Conservation (phyloP, 2,888 invertebrate genomes). For the Synergus itoensis region DNA sequence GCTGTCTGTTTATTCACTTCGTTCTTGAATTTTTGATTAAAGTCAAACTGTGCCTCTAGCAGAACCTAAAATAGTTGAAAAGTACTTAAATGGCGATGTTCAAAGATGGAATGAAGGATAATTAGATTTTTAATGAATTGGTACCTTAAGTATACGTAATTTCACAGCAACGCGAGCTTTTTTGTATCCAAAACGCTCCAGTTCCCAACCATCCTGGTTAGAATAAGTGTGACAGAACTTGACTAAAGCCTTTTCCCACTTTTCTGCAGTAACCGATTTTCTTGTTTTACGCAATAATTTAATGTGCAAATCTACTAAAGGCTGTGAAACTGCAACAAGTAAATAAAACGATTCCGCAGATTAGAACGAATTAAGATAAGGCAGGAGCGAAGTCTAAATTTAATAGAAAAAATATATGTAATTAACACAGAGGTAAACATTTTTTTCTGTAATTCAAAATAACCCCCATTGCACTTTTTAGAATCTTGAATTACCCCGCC, state of each 20-base stretch:
- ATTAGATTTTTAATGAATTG: constrained; percentile 5
- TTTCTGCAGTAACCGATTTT: constrained; percentile 89
- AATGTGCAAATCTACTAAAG: constrained; percentile 92
- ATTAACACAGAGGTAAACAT: background rate
- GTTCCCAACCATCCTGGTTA: constrained; percentile 96
- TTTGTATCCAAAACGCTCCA: constrained; percentile 97
- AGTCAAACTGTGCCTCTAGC: constrained; percentile 96
- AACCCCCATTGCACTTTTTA: too few relatives aligned
- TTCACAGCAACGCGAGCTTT: constrained; percentile 93
- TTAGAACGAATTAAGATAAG: too few relatives aligned
- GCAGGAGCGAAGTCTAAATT: background rate
- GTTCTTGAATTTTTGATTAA: constrained; percentile 94
- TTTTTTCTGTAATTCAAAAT: too few relatives aligned
- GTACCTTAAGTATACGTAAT: constrained; percentile 92
- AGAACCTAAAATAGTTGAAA: constrained; percentile 83
- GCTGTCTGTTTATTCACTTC: constrained; percentile 89
- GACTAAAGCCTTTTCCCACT: constrained; percentile 94
- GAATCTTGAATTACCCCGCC: too few relatives aligned
- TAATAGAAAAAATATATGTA: background rate
- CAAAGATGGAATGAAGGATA: background rate
- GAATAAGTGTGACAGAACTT: constrained; percentile 95
- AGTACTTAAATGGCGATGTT: background rate
- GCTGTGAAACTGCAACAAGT: constrained; percentile 85
- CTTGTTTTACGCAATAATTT: constrained; percentile 92
- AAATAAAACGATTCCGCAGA: background rate